Evolutionary conservation across 92 coral and sea anemone genomes (phyloP), one percentile per base, ranked within the genome.

Genomic region (Porites cylindrica): DNA sequence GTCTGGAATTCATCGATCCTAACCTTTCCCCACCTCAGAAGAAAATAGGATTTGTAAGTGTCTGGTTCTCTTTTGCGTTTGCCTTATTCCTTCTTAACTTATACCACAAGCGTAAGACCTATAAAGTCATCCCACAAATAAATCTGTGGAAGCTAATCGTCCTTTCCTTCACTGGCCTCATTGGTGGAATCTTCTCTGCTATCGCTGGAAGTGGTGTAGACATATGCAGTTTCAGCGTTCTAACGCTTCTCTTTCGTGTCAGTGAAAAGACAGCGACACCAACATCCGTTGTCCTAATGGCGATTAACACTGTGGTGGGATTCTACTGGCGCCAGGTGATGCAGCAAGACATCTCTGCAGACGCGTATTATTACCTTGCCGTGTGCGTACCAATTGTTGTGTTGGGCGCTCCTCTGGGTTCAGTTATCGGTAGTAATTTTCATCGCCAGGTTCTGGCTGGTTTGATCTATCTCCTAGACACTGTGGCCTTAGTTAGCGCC

Each of bases 271-370:
- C 98, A 10, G 96, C 98, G 63, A 91, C 98, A 8, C 98, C 98
- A 2, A 95, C 98, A 1, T 95, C 98, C n/a, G 98, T 95, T 26
- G 91, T 95, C 18, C 78, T 95, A 1, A 95, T 95, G 98, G 98
- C 98, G 77, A 96, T 93, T 67, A 95, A 95, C 91, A 84, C 96
- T 0, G 76, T 95, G 16, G 93, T 95, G 10, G 96, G 98, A 14
- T 86, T 95, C 89, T 95, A 88, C 90, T 95, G 98, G 98, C 93
- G 98, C 3, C 93, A 93, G 38, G 91, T 95, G n/a, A 93, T 95
- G 86, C 87, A 91, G 76, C 88, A 88, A 13, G 95, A 85, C 0
- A 74, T 95, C 16, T 77, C 84, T 11, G 70, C 77, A 12, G 96
- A 91, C 1, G 95, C 96, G 10, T 95, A 86, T 81, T 65, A 91